Conservation (phyloP, 2,888 invertebrate species). For the Drosophila ezoana region DNA sequence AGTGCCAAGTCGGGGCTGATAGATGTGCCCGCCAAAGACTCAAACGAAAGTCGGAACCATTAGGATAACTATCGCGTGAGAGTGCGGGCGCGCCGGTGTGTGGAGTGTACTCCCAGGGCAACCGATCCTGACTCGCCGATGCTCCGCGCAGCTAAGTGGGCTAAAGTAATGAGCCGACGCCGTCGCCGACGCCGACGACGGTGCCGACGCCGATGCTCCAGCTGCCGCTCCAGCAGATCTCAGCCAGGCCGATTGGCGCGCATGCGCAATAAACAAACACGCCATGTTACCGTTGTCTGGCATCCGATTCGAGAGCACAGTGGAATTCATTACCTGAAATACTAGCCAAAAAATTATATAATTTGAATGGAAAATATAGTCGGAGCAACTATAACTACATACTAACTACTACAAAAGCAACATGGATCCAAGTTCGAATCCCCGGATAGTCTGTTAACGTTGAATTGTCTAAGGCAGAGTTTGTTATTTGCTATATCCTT, state of each 20-base stretch:
- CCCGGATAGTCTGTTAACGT: too few species aligned
- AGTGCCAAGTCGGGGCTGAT: slow-evolving; percentile 55
- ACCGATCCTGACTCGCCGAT: slow-evolving; percentile 75
- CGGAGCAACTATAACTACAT: too few species aligned
- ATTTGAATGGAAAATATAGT: neutral
- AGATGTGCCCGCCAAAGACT: slow-evolving; percentile 73
- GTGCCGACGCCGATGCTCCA: slow-evolving; percentile 15
- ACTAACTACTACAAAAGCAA: too few species aligned
- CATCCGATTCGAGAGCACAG: slow-evolving; percentile 54
- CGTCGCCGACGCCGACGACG: slow-evolving; percentile 32
- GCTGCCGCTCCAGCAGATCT: slow-evolving; percentile 54
- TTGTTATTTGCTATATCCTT: too few species aligned
- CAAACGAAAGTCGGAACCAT: slow-evolving; percentile 78
- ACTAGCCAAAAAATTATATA: slow-evolving; percentile 9
- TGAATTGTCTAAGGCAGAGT: too few species aligned
- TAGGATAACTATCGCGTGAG: slow-evolving; percentile 82
- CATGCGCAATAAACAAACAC: slow-evolving; percentile 82
- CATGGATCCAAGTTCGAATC: too few species aligned
- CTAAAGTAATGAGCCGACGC: slow-evolving; percentile 73
- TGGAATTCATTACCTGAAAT: slow-evolving; percentile 36
- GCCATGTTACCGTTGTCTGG: slow-evolving; percentile 79
- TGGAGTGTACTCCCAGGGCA: slow-evolving; percentile 39
- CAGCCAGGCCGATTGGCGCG: slow-evolving; percentile 72
- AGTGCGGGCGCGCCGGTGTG: slow-evolving; percentile 40
- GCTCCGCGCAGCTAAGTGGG: slow-evolving; percentile 68